These are phyloP conservation scores for Galerucella calmariensis DNA, from an alignment of 2,888 invertebrate species.

Conservation along the genomic window DNA sequence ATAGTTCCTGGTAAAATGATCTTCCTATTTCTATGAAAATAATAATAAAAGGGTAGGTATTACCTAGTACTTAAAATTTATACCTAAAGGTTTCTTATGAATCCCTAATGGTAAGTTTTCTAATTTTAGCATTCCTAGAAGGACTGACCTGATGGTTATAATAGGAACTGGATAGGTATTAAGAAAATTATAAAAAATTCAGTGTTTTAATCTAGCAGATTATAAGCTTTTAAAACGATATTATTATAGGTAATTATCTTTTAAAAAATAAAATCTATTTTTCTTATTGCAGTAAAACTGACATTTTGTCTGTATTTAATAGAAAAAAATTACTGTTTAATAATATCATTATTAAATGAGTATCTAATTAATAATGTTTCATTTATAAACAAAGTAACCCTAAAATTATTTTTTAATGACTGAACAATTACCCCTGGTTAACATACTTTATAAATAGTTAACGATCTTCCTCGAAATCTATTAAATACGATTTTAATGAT, in stretches of 20 bases:
- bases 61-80: neutral
- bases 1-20: neutral
- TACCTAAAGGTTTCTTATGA: neutral
- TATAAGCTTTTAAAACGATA: too few species aligned
- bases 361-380: neutral
- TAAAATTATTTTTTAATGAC: conserved; percentile 1
- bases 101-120: neutral
- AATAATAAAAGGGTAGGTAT: neutral
- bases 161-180: too few species aligned
- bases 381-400: neutral
- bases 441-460: conserved; percentile 1
- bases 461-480: conserved; percentile 7
- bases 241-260: too few species aligned
- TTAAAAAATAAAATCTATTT: too few species aligned
- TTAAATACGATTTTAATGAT: conserved; percentile 1
- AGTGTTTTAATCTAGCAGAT: too few species aligned
- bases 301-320: neutral
- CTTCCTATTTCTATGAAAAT: neutral
- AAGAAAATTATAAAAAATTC: too few species aligned
- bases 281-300: too few species aligned
- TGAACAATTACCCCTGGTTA: neutral
- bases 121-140: neutral
- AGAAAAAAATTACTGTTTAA: neutral
- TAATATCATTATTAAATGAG: neutral
- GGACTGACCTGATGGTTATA: neutral